These are phyloP conservation scores for Edolisoma coerulescens DNA, from an alignment of 2,113 vertebrate genomes.

Conservation along the genomic window DNA sequence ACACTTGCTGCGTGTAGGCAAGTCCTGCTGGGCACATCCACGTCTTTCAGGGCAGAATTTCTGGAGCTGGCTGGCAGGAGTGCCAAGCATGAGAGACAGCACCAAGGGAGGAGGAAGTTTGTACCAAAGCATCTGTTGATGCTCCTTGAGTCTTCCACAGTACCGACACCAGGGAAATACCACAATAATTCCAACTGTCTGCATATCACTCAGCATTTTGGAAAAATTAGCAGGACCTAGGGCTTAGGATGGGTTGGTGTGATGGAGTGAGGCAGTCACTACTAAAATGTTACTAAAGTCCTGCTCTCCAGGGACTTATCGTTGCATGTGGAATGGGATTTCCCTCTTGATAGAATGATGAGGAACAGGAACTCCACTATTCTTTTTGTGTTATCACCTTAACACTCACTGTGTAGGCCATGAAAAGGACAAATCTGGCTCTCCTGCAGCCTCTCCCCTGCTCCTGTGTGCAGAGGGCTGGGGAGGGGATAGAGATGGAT, in stretches of 20 bases:
- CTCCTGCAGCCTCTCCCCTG: background rate
- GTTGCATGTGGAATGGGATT: background rate
- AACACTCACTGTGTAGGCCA: background rate
- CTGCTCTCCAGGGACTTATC: background rate
- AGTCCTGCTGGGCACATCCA: background rate
- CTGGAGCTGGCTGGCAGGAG: background rate
- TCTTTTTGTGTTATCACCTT: background rate
- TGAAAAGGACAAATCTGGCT: background rate
- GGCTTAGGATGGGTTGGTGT: background rate
- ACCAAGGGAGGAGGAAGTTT: background rate
- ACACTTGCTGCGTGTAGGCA: background rate
- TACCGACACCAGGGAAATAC: background rate
- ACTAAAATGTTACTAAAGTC: background rate
- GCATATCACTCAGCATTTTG: background rate
- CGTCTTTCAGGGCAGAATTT: background rate
- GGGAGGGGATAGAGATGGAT: background rate
- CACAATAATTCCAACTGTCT: background rate
- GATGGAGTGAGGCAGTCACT: background rate
- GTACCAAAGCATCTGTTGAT: background rate
- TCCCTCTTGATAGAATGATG: background rate
- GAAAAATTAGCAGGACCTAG: background rate
- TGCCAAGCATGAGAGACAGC: fast-evolving
- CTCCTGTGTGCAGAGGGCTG: background rate
- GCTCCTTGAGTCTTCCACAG: background rate
- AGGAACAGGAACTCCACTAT: background rate